Evolutionary conservation across 2,888 invertebrate species (phyloP).

Genomic region (Cynaeus angustus): DNA sequence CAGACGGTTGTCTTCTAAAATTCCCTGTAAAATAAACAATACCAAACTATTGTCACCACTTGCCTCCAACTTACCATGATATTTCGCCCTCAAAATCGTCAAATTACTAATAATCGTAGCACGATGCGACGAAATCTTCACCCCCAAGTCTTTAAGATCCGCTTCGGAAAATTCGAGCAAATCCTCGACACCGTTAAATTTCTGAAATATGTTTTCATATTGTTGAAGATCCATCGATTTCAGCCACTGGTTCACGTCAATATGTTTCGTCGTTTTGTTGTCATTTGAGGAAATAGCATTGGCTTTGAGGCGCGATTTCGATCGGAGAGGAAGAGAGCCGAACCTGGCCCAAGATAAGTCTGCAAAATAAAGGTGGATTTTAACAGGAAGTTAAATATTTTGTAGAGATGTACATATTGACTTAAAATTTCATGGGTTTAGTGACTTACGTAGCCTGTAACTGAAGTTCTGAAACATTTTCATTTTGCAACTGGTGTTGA

Average conservation of each 20-base stretch:
- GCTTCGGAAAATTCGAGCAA: conserved; percentile 75
- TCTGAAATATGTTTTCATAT: conserved; percentile 73
- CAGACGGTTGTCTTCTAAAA: conserved; percentile 58
- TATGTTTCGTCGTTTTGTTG: conserved; percentile 52
- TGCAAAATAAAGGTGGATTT: conserved; percentile 56
- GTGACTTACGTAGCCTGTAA: no score
- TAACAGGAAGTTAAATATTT: conserved; percentile 10
- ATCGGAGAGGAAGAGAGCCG: conserved; percentile 66
- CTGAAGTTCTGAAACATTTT: no score
- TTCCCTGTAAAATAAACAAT: conserved; percentile 57
- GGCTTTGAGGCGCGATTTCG: conserved; percentile 60
- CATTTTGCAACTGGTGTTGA: no score
- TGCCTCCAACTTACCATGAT: conserved; percentile 70
- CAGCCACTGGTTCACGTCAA: conserved; percentile 77
- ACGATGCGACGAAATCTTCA: conserved; percentile 78
- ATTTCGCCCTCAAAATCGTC: conserved; percentile 77
- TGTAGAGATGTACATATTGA: conserved; percentile 1
- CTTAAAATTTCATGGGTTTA: not conserved
- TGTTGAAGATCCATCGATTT: conserved; percentile 76
- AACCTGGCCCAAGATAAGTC: conserved; percentile 67
- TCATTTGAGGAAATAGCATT: conserved; percentile 45
- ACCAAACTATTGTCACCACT: not conserved
- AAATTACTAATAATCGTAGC: conserved; percentile 79
- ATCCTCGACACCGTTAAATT: conserved; percentile 76
- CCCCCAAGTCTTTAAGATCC: conserved; percentile 77